Conservation (phyloP, 2,797 vertebrate genomes). For the Cephalopachus bancanus region DNA sequence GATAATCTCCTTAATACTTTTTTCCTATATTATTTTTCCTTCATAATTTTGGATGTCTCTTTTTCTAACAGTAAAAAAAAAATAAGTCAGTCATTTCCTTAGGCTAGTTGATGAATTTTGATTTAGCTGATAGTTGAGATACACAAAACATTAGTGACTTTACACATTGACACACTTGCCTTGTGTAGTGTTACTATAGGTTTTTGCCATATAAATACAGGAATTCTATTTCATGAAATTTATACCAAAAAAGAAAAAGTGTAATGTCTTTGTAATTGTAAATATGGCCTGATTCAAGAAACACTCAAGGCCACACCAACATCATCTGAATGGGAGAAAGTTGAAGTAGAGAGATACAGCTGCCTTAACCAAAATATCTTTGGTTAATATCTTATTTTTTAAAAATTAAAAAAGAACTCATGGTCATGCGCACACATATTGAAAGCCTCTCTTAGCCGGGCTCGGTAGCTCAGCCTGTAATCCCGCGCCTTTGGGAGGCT, state of each 20-base stretch:
- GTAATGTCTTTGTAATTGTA: background rate
- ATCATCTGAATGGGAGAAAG: background rate
- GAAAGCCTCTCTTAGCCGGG: no score
- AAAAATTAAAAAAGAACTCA: background rate
- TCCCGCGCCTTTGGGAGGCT: no score
- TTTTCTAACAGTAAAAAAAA: background rate
- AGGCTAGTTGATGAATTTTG: background rate
- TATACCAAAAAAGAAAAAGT: background rate
- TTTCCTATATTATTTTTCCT: background rate
- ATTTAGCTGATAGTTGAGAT: background rate
- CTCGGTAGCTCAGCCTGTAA: no score
- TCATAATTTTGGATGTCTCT: background rate
- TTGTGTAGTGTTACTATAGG: background rate
- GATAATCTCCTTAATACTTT: background rate
- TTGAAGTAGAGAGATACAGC: background rate
- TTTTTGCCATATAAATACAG: background rate
- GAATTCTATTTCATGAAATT: slow-evolving; percentile 7
- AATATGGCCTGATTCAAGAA: background rate
- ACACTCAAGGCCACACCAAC: background rate
- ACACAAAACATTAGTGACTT: background rate
- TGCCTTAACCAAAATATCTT: background rate
- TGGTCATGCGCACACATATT: background rate
- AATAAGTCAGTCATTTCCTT: background rate
- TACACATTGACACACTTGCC: background rate
- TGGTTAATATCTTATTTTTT: background rate